Evolutionary conservation across 1,140 invertebrate genomes (phyloP), one percentile per base, ranked within the genome.

Genomic region (Meloidogyne chitwoodi): DNA sequence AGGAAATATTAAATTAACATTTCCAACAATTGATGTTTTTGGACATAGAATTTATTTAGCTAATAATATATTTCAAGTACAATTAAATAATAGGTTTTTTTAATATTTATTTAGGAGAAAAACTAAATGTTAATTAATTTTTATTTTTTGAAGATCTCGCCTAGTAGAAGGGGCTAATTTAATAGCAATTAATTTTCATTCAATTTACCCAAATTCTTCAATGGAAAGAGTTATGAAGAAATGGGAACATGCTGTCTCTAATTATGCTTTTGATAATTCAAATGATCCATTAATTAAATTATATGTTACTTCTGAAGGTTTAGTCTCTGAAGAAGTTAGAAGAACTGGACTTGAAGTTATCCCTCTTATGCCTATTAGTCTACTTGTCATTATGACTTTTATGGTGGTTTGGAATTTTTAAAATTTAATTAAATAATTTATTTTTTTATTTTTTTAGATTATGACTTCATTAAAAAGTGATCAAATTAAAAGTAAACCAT

Each of bases 121-220:
- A n/a, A n/a, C n/a, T n/a, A n/a, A n/a, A n/a, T n/a, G n/a, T n/a
- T n/a, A n/a, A n/a, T n/a, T n/a, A n/a, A n/a, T 26, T 26, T 31
- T 56, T 26, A 24, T 48, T 29, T 16, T 24, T 26, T 83, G 74
- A 19, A 85, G 85, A 41, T 87, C 85, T 11, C 79, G 81, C 48
- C 62, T 82, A n/a, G 75, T 86, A n/a, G 85, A 86, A 64, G 76
- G 77, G 2, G 78, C 80, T 34, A 75, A 74, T 22, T 69, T 86
- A 11, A 80, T 86, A 48, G 77, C 85, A 19, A 85, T 86, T 48
- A 86, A 86, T 67, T 86, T 86, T 63, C 84, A 87, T 67, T 85
- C 84, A 24, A 85, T 85, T 66, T 86, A 81, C 26, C 68, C 69
- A 29, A 86, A 86, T 38, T 62, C 71, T 1, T 80, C 85, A 14